Evolutionary conservation across 2,113 vertebrate species (phyloP).

Genomic region (Strigops habroptila): DNA sequence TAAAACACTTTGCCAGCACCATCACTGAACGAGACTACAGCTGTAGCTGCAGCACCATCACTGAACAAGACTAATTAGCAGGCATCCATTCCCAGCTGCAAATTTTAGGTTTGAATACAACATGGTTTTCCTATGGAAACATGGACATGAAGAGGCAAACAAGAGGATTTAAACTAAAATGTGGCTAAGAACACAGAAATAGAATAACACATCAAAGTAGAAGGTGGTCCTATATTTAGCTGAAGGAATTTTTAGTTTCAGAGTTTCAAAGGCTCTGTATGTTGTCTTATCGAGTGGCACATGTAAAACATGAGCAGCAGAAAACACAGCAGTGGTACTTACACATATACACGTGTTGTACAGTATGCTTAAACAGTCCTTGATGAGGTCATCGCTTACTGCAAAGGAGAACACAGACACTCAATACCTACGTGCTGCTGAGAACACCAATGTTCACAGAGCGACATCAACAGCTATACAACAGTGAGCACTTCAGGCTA

Average conservation of each 20-base stretch:
- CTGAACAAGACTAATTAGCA: not conserved
- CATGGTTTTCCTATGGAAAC: not conserved
- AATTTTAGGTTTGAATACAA: not conserved
- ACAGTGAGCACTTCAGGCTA: not conserved
- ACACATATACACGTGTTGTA: conserved; percentile 97
- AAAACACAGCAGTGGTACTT: conserved; percentile 65
- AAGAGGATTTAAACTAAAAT: not conserved
- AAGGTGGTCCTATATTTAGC: not conserved
- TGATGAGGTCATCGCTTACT: conserved; percentile 95
- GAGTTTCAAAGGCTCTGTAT: not conserved
- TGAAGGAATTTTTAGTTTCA: not conserved
- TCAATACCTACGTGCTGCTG: not conserved
- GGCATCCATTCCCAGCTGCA: not conserved
- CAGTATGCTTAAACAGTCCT: conserved; percentile 93
- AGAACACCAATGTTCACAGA: not conserved
- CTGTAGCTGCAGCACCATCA: not conserved
- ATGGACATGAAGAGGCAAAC: not conserved
- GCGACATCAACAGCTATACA: not conserved
- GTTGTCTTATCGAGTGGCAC: not conserved
- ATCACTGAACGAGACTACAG: not conserved
- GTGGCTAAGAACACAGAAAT: not conserved
- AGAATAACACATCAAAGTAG: not conserved
- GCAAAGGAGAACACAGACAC: conserved; percentile 52
- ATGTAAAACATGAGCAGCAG: not conserved
- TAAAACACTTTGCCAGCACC: not conserved